These are phyloP conservation scores for Calliscelio sp. DNA, from an alignment of 2,888 invertebrate species.

Conservation along the genomic window DNA sequence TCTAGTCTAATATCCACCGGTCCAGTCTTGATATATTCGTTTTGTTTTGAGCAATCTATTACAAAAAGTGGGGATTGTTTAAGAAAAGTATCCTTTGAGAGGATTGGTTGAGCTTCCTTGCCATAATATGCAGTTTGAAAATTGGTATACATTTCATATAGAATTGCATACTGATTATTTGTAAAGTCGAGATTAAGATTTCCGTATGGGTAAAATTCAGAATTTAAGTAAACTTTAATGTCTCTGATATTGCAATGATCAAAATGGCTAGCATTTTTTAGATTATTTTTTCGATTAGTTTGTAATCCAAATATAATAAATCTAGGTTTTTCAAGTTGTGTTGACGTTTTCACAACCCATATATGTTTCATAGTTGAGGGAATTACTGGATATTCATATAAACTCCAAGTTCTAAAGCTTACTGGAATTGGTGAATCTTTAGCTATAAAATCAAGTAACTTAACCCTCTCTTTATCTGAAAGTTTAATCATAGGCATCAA, in stretches of 20 bases:
- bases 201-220: constrained; percentile 4
- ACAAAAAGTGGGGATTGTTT: constrained; percentile 19
- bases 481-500: not conserved
- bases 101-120: constrained; percentile 10
- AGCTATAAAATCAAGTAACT: constrained; percentile 9
- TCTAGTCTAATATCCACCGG: constrained; percentile 40
- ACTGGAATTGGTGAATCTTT: constrained; percentile 10
- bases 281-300: constrained; percentile 2
- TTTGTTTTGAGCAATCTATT: constrained; percentile 45
- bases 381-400: not conserved
- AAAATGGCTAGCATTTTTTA: not conserved
- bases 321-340: constrained; percentile 57
- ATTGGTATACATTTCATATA: constrained; percentile 52
- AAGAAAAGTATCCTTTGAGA: constrained; percentile 1
- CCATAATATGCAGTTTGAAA: constrained; percentile 40
- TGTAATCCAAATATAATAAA: constrained; percentile 21
- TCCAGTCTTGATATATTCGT: constrained; percentile 25
- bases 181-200: constrained; percentile 27
- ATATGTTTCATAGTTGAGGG: not conserved
- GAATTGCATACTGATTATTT: constrained; percentile 29
- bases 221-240: not conserved
- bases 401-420: constrained; percentile 5
- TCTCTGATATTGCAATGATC: not conserved
- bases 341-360: constrained; percentile 74
- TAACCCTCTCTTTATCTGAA: not conserved